Percentiles rank a stretch among this genome's conserved stretches.
phyloP scores from a whole-genome alignment of 1,140 invertebrate species.

The Limonius californicus region DNA sequence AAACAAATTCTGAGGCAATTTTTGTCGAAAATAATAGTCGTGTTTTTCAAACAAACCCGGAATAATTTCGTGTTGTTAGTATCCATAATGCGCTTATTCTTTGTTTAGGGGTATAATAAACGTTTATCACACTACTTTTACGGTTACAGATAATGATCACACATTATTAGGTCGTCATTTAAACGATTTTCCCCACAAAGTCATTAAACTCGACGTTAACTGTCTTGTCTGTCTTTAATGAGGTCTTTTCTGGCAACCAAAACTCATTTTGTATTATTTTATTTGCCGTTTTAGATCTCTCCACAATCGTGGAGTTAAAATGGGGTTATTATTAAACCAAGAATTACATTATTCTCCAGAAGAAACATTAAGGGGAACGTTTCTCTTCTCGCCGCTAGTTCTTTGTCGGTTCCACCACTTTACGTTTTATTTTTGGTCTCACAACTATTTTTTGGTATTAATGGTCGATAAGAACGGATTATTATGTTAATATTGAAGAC shows the following conservation, averaged over 20 bases:
- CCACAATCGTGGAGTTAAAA: not conserved
- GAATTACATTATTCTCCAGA: not conserved
- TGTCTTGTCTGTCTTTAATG: constrained; percentile 10
- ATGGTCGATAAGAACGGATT: too few species aligned
- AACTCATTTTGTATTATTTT: constrained; percentile 1
- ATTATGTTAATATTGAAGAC: too few species aligned
- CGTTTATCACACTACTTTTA: constrained; percentile 14
- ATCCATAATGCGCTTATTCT: constrained; percentile 1
- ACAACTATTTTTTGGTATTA: too few species aligned
- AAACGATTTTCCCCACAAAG: constrained; percentile 14
- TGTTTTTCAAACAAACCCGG: too few species aligned
- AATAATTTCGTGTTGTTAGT: too few species aligned
- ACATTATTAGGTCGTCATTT: constrained; percentile 14
- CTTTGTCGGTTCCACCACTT: too few species aligned
- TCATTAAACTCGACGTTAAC: constrained; percentile 11
- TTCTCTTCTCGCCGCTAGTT: too few species aligned
- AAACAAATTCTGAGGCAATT: too few species aligned
- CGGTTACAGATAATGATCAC: constrained; percentile 13
- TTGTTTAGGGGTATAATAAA: constrained; percentile 8
- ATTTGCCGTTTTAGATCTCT: not conserved
- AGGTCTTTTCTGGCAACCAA: constrained; percentile 6
- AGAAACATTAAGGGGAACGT: too few species aligned
- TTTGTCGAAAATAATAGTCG: too few species aligned
- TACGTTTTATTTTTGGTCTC: too few species aligned
- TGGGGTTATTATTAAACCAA: not conserved